Percentiles rank a stretch among this genome's conserved stretches.
phyloP scores from a whole-genome alignment of 2,888 invertebrate species.

The Pterostichus niger region DNA sequence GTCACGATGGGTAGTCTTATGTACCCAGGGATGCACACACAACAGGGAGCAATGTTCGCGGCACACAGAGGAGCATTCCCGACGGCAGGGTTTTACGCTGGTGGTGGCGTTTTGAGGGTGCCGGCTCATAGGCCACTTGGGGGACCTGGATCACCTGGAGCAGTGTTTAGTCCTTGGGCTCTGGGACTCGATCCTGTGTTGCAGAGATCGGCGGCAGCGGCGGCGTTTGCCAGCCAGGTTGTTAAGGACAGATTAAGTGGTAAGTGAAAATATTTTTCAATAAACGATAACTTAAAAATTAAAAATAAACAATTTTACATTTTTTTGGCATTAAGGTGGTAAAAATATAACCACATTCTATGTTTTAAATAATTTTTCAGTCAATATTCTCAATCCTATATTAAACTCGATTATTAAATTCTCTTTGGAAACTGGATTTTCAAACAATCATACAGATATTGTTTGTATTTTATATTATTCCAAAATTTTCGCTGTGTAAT shows the following conservation, averaged over 20 bases:
- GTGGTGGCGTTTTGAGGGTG: conserved; percentile 88
- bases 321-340: too few relatives aligned
- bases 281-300: too few relatives aligned
- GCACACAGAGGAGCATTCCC: conserved; percentile 73
- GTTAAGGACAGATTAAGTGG: conserved; percentile 91
- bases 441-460: too few relatives aligned
- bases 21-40: conserved; percentile 72
- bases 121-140: conserved; percentile 88
- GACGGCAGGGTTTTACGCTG: conserved; percentile 79
- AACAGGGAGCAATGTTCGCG: conserved; percentile 71
- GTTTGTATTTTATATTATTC: too few relatives aligned
- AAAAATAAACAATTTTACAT: too few relatives aligned
- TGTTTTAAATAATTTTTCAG: too few relatives aligned
- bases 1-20: conserved; percentile 66
- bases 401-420: too few relatives aligned
- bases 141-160: conserved; percentile 77
- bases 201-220: conserved; percentile 83
- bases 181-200: conserved; percentile 81
- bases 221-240: conserved; percentile 89
- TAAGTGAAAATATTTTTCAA: conserved; percentile 74
- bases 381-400: too few relatives aligned
- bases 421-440: too few relatives aligned
- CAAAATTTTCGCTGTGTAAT: too few relatives aligned
- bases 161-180: conserved; percentile 76
- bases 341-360: too few relatives aligned